These are phyloP conservation scores for Falco berigora DNA, from an alignment of 2,797 vertebrate species.

Conservation along the genomic window DNA sequence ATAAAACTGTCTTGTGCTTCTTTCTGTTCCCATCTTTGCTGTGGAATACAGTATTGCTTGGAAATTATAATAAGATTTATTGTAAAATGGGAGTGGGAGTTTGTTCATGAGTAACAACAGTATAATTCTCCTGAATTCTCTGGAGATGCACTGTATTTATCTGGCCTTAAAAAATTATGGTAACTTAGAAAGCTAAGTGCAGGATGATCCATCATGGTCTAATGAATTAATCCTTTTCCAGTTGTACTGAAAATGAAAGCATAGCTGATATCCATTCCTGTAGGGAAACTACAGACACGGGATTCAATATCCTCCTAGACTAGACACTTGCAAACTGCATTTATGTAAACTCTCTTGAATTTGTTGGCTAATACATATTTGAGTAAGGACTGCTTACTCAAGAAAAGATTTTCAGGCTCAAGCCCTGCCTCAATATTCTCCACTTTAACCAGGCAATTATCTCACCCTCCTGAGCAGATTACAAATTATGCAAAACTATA, in stretches of 20 bases:
- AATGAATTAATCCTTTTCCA: background rate
- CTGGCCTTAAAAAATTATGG: background rate
- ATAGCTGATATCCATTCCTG: background rate
- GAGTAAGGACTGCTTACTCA: constrained; percentile 19
- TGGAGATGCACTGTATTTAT: background rate
- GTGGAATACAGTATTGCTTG: background rate
- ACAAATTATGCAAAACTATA: constrained; percentile 45
- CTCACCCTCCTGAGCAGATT: constrained; percentile 15
- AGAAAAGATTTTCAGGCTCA: constrained; percentile 16
- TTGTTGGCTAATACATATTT: background rate
- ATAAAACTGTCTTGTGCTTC: background rate
- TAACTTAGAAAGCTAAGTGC: background rate
- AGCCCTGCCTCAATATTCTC: background rate
- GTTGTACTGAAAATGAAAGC: background rate
- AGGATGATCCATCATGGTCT: background rate
- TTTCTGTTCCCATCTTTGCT: background rate
- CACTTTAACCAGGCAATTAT: constrained; percentile 36
- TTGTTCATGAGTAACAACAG: background rate
- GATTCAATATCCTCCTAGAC: background rate
- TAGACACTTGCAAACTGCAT: background rate
- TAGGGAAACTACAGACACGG: background rate
- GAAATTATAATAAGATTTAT: background rate
- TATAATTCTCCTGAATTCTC: background rate
- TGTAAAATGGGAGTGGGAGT: background rate
- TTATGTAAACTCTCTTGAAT: constrained; percentile 20